phyloP scores from a whole-genome alignment of 2,113 vertebrate species.

The Elanoides forficatus region DNA sequence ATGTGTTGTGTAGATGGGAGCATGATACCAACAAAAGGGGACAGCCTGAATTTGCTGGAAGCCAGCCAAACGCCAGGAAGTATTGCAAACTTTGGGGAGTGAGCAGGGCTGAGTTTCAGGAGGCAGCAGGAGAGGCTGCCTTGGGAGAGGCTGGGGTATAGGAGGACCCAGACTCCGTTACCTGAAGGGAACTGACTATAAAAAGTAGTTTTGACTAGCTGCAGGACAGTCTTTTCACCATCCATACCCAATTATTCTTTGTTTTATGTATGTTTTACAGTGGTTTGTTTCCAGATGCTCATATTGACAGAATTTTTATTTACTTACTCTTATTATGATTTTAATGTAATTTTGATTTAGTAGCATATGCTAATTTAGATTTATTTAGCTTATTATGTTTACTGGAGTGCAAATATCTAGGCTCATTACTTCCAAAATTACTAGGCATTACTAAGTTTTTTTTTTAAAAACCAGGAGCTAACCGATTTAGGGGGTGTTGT shows the following conservation, averaged over 20 bases:
- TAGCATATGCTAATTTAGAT: neutral
- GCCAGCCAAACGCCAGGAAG: neutral
- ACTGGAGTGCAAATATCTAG: neutral
- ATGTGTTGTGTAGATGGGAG: fast-evolving
- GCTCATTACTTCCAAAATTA: neutral
- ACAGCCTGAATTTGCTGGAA: neutral
- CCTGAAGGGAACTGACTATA: neutral
- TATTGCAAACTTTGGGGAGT: neutral
- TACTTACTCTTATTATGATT: neutral
- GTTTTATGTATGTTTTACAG: neutral
- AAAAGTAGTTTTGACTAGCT: neutral
- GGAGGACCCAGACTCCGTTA: neutral
- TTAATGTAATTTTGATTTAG: neutral
- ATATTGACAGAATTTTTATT: neutral
- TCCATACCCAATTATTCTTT: neutral
- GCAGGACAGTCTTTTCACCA: neutral
- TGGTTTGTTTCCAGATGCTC: neutral
- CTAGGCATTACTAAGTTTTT: neutral
- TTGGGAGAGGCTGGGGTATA: neutral
- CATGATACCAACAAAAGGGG: neutral
- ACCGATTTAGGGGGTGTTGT: neutral
- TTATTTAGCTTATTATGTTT: neutral
- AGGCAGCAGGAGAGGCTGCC: neutral
- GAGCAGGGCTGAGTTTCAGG: neutral
- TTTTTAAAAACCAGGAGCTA: neutral